These are phyloP conservation scores for Oophaga pumilio DNA, from an alignment of 2,113 vertebrate species.

Conservation along the genomic window DNA sequence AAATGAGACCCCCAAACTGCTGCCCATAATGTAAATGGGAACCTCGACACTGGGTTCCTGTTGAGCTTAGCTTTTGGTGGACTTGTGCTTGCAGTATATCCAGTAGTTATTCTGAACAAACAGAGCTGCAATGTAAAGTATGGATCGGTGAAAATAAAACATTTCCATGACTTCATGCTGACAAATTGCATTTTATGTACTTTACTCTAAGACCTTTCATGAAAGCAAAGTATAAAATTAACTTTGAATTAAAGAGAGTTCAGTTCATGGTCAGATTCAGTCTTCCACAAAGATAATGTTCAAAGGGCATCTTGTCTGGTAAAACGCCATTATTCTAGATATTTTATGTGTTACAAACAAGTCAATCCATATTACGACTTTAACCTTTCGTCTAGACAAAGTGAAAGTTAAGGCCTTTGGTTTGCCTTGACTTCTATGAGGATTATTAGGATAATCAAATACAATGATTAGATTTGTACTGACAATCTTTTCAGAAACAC, in stretches of 20 bases:
- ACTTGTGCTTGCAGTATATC: not conserved
- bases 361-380: not conserved
- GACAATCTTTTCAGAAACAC: not conserved
- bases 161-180: not conserved
- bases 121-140: not conserved
- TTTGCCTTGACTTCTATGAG: not conserved
- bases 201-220: not conserved
- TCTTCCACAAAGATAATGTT: not conserved
- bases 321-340: conserved; percentile 16
- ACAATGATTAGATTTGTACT: not conserved
- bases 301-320: conserved; percentile 42
- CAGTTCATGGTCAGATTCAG: not conserved
- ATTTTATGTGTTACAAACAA: conserved; percentile 15
- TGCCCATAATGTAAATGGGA: not conserved
- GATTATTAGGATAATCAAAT: not conserved
- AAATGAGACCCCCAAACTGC: not conserved
- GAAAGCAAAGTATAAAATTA: conserved; percentile 29
- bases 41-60: no score
- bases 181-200: not conserved
- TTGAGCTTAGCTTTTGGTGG: not conserved
- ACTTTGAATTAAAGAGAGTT: conserved; percentile 25
- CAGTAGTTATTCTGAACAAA: not conserved
- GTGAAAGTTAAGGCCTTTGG: not conserved
- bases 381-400: conserved; percentile 37
- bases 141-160: no score